Evolutionary conservation across 2,113 vertebrate species (phyloP).

Genomic region (Dryoscopus gambensis): DNA sequence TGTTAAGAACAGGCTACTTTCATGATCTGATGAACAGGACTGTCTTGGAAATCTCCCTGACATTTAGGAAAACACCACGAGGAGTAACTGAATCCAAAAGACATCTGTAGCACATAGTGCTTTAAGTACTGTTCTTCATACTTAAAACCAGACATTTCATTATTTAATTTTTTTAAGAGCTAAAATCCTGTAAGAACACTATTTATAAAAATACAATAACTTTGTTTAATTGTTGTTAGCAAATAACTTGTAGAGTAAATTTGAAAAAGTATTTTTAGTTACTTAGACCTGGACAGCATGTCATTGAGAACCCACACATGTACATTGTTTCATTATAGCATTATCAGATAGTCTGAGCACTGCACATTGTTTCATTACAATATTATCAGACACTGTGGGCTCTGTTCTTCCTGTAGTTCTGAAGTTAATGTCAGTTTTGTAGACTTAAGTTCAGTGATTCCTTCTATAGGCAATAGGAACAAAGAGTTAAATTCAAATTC

Average conservation of each 20-base stretch:
- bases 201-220: background rate
- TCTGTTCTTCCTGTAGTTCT: background rate
- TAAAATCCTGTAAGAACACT: background rate
- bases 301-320: background rate
- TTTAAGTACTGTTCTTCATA: background rate
- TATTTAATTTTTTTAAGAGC: too few relatives aligned
- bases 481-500: background rate
- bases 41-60: background rate
- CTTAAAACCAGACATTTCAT: background rate
- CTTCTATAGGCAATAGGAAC: background rate
- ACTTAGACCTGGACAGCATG: accelerated
- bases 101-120: background rate
- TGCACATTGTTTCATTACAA: too few relatives aligned
- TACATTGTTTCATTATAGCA: background rate
- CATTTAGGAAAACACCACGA: background rate
- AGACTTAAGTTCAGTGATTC: background rate
- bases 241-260: background rate
- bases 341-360: background rate
- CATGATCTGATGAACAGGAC: background rate
- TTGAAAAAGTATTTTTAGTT: background rate
- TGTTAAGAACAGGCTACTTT: background rate
- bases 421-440: background rate
- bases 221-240: background rate
- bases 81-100: background rate
- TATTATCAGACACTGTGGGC: background rate